Evolutionary conservation across 2,797 vertebrate species (phyloP).

Genomic region (Oreochromis grahami): DNA sequence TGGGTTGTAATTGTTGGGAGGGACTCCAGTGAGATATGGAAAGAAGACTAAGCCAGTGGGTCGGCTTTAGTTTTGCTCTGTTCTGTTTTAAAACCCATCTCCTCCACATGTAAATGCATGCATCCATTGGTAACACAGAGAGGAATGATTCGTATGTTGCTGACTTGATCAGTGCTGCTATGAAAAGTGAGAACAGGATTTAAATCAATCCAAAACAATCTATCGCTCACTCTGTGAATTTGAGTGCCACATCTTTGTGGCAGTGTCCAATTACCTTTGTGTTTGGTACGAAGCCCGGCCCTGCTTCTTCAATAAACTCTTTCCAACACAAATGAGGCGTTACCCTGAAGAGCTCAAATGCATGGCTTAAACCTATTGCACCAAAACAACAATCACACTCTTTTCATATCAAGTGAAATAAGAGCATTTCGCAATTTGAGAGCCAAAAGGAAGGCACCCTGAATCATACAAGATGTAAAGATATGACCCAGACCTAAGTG

Average conservation of each 20-base stretch:
- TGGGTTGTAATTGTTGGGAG: constrained; percentile 1
- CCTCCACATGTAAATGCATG: constrained; percentile 15
- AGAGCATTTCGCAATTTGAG: neutral
- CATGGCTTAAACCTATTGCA: neutral
- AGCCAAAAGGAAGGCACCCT: neutral
- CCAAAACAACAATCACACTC: constrained; percentile 15
- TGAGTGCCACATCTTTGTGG: constrained; percentile 4
- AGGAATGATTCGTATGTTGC: constrained; percentile 17
- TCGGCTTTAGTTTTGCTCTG: constrained; percentile 5
- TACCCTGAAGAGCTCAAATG: constrained; percentile 9
- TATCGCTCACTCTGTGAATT: neutral
- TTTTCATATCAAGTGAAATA: constrained; percentile 19
- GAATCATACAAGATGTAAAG: constrained; percentile 25
- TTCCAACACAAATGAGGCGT: neutral
- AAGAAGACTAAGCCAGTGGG: neutral
- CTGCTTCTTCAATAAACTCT: constrained; percentile 12
- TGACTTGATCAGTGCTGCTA: constrained; percentile 6
- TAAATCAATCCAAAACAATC: neutral
- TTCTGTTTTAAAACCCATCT: neutral
- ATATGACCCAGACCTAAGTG: neutral
- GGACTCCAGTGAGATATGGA: constrained; percentile 19
- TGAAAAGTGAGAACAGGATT: neutral
- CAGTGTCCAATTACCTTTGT: constrained; percentile 21
- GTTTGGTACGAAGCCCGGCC: constrained; percentile 8
- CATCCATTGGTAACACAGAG: neutral